Evolutionary conservation across 2,888 invertebrate genomes (phyloP).

Genomic region (Nomada hirtipes): DNA sequence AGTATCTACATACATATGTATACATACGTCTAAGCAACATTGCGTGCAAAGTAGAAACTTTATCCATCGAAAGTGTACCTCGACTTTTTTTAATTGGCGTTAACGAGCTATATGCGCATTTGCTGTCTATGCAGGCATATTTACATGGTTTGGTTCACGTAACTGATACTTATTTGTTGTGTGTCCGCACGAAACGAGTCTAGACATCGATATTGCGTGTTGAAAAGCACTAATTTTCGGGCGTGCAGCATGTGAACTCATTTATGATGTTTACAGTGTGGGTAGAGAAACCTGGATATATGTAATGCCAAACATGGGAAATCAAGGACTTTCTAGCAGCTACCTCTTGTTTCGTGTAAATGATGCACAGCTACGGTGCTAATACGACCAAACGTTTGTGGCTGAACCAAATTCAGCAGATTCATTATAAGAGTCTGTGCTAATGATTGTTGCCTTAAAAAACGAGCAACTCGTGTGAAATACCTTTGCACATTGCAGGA

Average conservation of each 20-base stretch:
- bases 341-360: background rate
- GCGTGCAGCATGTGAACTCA: background rate
- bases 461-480: too few species aligned
- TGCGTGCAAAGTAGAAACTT: background rate
- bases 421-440: background rate
- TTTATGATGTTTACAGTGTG: background rate
- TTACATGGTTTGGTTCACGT: background rate
- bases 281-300: background rate
- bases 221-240: background rate
- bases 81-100: background rate
- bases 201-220: background rate
- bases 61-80: background rate
- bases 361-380: background rate
- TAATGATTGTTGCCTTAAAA: too few species aligned
- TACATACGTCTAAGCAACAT: background rate
- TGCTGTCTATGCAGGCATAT: background rate
- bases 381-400: background rate
- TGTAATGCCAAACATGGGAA: background rate
- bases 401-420: background rate
- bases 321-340: constrained; percentile 16
- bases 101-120: background rate
- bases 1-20: background rate
- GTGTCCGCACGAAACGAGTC: background rate
- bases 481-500: too few species aligned
- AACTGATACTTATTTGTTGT: background rate